Conservation (phyloP, 2,113 vertebrate species). For the Carassius auratus region DNA sequence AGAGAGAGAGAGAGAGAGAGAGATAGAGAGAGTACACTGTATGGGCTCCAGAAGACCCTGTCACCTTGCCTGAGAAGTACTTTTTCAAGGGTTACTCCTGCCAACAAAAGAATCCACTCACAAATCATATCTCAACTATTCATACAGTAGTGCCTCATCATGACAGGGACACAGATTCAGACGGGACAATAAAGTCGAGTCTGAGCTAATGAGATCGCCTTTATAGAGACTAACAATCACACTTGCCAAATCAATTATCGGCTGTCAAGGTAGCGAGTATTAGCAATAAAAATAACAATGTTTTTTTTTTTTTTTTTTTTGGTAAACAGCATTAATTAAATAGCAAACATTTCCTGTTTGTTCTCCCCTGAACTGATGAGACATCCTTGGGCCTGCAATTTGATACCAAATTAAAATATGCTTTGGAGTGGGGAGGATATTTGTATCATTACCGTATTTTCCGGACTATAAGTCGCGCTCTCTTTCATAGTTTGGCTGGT, state of each 20-base stretch:
- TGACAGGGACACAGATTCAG: background rate
- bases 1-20: background rate
- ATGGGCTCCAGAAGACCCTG: constrained; percentile 9
- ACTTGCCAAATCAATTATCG: no score
- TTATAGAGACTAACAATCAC: no score
- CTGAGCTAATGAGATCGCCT: no score
- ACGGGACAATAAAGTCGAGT: background rate
- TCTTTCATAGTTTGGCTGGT: no score
- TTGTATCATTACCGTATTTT: background rate
- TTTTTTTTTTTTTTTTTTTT: background rate
- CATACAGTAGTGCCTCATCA: background rate
- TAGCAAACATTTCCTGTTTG: constrained; percentile 6
- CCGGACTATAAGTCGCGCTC: no score
- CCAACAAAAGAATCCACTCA: constrained; percentile 38
- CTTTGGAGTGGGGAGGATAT: background rate
- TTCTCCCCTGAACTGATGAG: background rate
- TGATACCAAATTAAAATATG: background rate
- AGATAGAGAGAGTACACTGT: background rate
- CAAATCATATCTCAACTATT: constrained; percentile 8
- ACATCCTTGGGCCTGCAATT: background rate
- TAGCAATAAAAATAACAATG: background rate
- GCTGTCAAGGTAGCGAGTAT: no score
- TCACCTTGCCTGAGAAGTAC: constrained; percentile 38
- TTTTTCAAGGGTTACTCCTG: constrained; percentile 33
- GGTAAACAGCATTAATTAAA: background rate